Conservation (phyloP, 2,888 invertebrate genomes). For the Temnothorax rugatulus region DNA sequence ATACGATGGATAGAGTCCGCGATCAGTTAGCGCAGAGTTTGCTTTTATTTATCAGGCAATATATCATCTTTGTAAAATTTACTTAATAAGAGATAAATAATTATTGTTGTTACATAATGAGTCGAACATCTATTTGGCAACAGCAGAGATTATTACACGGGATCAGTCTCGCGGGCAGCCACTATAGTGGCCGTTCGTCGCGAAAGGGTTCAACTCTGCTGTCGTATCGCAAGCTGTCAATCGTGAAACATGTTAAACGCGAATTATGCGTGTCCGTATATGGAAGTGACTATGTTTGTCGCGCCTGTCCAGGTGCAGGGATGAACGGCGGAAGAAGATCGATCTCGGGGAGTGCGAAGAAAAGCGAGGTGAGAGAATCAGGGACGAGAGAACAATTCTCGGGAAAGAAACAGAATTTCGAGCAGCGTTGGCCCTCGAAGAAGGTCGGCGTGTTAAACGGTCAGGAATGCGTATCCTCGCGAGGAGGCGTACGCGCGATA, state of each 20-base stretch:
- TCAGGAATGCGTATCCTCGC: conserved; percentile 57
- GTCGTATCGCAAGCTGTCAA: background rate
- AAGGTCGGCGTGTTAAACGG: conserved; percentile 37
- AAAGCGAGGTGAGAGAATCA: background rate
- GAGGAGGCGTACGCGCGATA: conserved; percentile 37
- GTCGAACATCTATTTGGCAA: too few species aligned
- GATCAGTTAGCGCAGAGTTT: too few species aligned
- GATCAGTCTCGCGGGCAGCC: too few species aligned
- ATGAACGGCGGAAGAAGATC: conserved; percentile 10
- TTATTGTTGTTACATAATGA: too few species aligned
- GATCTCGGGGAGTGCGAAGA: conserved; percentile 16
- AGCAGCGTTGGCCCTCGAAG: conserved; percentile 47
- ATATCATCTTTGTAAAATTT: too few species aligned
- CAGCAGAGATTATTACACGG: too few species aligned
- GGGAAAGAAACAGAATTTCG: conserved; percentile 21
- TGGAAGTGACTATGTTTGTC: background rate
- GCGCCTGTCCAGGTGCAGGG: background rate
- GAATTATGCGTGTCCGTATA: background rate
- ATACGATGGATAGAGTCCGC: too few species aligned
- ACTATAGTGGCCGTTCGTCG: too few species aligned
- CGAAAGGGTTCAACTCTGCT: background rate
- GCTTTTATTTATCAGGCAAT: too few species aligned
- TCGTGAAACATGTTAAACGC: background rate
- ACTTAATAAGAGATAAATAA: too few species aligned
- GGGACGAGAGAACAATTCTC: conserved; percentile 4